Evolutionary conservation across 2,797 vertebrate genomes (phyloP).

Genomic region (Eleutherodactylus coqui): DNA sequence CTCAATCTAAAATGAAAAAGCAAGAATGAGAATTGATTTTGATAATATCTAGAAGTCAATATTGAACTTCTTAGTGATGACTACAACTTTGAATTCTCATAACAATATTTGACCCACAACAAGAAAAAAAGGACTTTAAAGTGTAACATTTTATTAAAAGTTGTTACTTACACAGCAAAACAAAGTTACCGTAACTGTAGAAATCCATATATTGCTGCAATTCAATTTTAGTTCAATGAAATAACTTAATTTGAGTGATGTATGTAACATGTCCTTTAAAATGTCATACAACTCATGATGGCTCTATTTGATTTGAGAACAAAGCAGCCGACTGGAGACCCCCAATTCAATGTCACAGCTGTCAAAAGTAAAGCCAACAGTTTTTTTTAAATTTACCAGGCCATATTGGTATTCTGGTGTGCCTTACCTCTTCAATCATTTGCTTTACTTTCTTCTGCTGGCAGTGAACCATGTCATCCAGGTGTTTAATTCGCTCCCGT

Average conservation of each 20-base stretch:
- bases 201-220: background rate
- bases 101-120: background rate
- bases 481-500: conserved; percentile 91
- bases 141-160: background rate
- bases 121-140: background rate
- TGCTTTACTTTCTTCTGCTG: conserved; percentile 97
- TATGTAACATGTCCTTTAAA: too few relatives aligned
- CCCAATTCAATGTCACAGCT: too few relatives aligned
- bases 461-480: conserved; percentile 98
- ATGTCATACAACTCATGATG: too few relatives aligned
- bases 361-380: background rate
- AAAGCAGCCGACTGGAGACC: background rate
- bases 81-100: background rate
- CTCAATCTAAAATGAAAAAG: conserved; percentile 82
- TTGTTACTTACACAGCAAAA: background rate
- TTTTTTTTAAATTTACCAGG: background rate
- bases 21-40: background rate
- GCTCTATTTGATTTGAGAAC: too few relatives aligned
- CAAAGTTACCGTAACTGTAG: background rate
- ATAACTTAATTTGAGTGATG: too few relatives aligned
- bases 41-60: background rate
- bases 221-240: too few relatives aligned
- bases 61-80: background rate
- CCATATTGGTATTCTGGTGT: background rate
- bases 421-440: conserved; percentile 96